Evolutionary conservation across 2,888 invertebrate genomes (phyloP), one percentile per base, ranked within the genome.

Genomic region (Ommatoiulus sabulosus): DNA sequence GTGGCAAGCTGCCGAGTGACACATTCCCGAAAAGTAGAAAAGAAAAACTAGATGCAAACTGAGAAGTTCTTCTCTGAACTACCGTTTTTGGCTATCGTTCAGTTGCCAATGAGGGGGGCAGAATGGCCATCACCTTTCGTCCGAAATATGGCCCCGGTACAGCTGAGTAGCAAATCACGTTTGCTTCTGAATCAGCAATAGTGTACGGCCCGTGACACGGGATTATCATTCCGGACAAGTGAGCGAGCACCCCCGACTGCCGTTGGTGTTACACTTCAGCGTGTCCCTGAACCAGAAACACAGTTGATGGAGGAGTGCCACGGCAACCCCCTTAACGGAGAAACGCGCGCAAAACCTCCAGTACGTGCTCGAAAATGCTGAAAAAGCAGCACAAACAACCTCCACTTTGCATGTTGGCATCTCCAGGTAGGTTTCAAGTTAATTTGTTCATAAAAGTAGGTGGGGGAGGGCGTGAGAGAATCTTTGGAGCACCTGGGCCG

Each of bases 241-340:
- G 10, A 1, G 20, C 6, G 5, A 63, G 6, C n/a, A 63, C 10
- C 8, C 20, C 72, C 0, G 43, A 43, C 10, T n/a, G 43, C 86
- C 17, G 80, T 24, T 84, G 84, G 46, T 88, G 84, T 88, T 87
- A 87, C 87, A 87, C 87, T 57, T 87, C 43, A 80, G 35, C 72
- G 44, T 44, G 88, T 80, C 88, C 88, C 88, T 88, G 88, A 88
- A 88, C 88, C 72, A 88, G 88, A 88, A 88, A 88, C 88, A 88
- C 88, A 88, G 52, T 88, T 88, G 88, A 88, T 88, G 44, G 43
- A 72, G 44, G 80, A 80, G 80, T 48, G 86, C 86, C 46, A 24
- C 17, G 44, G 44, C 44, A 86, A 43, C 85, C 46, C 85, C 46
- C 8, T 72, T 72, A 72, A 72, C 72, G 80, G 80, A 80, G 80